Evolutionary conservation across 2,888 invertebrate species (phyloP), one percentile per base, ranked within the genome.

Genomic region (Watsonalla cultraria): DNA sequence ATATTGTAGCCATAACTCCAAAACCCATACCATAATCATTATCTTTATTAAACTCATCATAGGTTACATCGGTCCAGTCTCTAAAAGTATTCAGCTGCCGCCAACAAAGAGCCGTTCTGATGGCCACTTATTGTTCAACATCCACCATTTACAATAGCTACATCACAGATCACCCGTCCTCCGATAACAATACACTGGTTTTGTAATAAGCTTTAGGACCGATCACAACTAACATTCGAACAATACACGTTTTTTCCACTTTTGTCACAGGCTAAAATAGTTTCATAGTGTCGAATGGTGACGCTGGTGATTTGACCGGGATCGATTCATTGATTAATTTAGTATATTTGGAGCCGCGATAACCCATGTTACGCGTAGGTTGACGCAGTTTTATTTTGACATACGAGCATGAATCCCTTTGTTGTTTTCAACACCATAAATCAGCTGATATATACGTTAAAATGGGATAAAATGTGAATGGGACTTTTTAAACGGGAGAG

Each of bases 81-180:
- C 84, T 82, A 84, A 82, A 83, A 84, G 80, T 71, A 75, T 76
- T 81, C 88, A 87, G 84, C 88, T 88, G 88, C 80, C 68, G 61
- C 64, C 65, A 75, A 85, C 82, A 86, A 87, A 79, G 78, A 76
- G 61, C 66, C 71, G 76, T 77, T 78, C 76, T 78, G 77, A 80
- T 85, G 89, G 88, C 82, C 88, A 87, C 72, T 84, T 77, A 86
- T 89, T 90, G 89, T 89, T 86, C 83, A 79, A 82, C 74, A 73
- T 67, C 64, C 70, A 68, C 70, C 66, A 71, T 66, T 68, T 70
- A 86, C 86, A 89, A 90, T 82, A 72, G 66, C 60, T 66, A 85
- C 82, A 86, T 82, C 84, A 78, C 77, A 78, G 81, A 85, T 86
- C 85, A 82, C 77, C 82, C 79, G 69, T 77, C 80, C 74, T 74